Evolutionary conservation across 2,797 vertebrate genomes (phyloP), one percentile per base, ranked within the genome.

Genomic region (Halcyon chelicuti): DNA sequence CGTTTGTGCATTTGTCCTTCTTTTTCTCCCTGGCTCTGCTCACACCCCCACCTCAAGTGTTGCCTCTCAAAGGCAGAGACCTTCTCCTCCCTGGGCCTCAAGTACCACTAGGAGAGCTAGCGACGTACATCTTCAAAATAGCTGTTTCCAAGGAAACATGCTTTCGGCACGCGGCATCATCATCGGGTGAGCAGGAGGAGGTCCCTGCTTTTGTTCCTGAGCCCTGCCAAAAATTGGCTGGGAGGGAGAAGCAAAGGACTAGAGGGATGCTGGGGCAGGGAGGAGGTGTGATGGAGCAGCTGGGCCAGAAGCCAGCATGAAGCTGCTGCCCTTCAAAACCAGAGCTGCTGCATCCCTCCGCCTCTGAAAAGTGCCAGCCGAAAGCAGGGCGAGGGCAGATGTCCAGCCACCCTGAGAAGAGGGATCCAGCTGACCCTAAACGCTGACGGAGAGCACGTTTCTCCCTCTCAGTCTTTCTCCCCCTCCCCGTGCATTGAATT

Each of bases 391-490:
- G 1, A 92, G 67, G 77, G 44, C 86, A 74, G 62, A 31, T 54
- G 68, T 67, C 44, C 49, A 29, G 15, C 33, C 2, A 13, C 8
- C 12, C 51, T 3, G 0, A 40, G 37, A n/a, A 7, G 8, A 4
- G 1, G 28, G 58, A 29, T 67, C 52, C 88, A 63, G 93, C 93
- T 37, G 88, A 31, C 33, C 40, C 62, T 6, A 1, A 8, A 16
- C 0, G 1, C n/a, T 1, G 0, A 14, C 1, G 1, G 25, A 58
- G 42, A 35, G 4, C 51, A 3, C 0, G 2, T 31, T 19, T 60
- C 71, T 63, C 84, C 2, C 1, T 7, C 42, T 35, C 2, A 0
- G 19, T 66, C 68, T 49, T 73, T 31, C 42, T 23, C 25, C 25
- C 33, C 55, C n/a, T 26, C 25, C 35, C 44, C 5, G 1, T 49